Evolutionary conservation across 2,113 vertebrate genomes (phyloP), one percentile per base, ranked within the genome.

Genomic region (Ranitomeya variabilis): DNA sequence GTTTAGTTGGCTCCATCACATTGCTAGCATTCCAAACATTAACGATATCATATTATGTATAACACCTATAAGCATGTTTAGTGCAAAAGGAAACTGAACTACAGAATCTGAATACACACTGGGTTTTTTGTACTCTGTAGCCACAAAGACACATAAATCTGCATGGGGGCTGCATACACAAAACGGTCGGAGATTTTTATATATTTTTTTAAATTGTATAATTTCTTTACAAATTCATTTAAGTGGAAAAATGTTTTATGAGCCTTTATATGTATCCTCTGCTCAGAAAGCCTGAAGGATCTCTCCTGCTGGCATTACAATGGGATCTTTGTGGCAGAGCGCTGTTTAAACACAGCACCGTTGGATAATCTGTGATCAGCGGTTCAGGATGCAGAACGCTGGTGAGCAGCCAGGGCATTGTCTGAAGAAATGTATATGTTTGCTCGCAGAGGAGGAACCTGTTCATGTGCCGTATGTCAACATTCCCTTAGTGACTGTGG

Each of bases 281-380:
- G 69, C 31, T 26, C n/a, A 23, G 69, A 26, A n/a, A 77, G 74
- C 77, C n/a, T 10, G 79, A 23, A 80, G 79, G 55, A 60, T 59
- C 55, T 60, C 10, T 15, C 19, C 78, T 0, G 54, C 21, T 80
- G 2, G 31, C n/a, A 16, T 11, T 60, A 80, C 79, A 80, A 80
- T 80, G 79, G 57, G n/a, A n/a, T 60, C 79, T 80, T 80, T 80
- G 78, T 80, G 55, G 21, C 54, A 15, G 21, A 14, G 77, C 77
- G 7, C 77, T 79, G 78, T 26, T 26, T 80, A 57, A 26, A 59
- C 78, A 59, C 18, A 7, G 79, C 74, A 18, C 2, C 21, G 74
- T 60, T 18, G 16, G 55, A 80, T 80, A 60, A 80, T 80, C 55
- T 80, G 26, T 80, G 79, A 80, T 80, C 79, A n/a, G 55, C 23